A percentile compares a stretch with the other conserved stretches of the same genome.
Evolutionary conservation across 1,140 invertebrate species (phyloP).

Genomic region (Habropoda laboriosa): DNA sequence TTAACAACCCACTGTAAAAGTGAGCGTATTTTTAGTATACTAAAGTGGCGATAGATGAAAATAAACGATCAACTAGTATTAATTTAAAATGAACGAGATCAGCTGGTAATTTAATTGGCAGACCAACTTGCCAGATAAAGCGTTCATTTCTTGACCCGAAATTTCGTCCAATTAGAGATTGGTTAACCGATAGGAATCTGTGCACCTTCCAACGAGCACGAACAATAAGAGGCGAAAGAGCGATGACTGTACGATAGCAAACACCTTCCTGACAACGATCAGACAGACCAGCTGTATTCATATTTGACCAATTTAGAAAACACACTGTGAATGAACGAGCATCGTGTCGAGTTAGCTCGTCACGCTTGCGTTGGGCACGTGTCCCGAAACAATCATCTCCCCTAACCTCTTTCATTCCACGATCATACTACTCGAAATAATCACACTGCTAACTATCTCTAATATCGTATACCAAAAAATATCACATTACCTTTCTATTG

Average conservation of each 20-base stretch:
- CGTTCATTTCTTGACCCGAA: too few species aligned
- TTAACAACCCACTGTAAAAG: too few species aligned
- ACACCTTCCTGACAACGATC: background rate
- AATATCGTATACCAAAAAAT: too few species aligned
- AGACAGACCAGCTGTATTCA: background rate
- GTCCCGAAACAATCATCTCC: constrained; percentile 44
- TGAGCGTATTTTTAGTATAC: too few species aligned
- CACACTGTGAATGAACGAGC: constrained; percentile 2
- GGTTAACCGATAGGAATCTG: background rate
- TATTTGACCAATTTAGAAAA: constrained; percentile 24
- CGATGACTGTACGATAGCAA: constrained; percentile 1
- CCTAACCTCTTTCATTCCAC: too few species aligned
- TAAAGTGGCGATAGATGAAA: too few species aligned
- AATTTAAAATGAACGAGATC: too few species aligned
- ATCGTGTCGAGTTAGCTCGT: constrained; percentile 15
- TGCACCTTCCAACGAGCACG: background rate
- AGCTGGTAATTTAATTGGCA: too few species aligned
- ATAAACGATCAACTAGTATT: too few species aligned
- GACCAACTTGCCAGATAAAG: background rate
- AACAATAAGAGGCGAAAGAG: background rate
- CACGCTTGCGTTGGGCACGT: constrained; percentile 44
- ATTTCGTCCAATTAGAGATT: background rate
- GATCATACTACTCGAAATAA: constrained; percentile 67
- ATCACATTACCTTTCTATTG: too few species aligned
- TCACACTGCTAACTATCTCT: constrained; percentile 54